A percentile compares a stretch with the other conserved stretches of the same genome.
phyloP scores from a whole-genome alignment of 2,113 vertebrate genomes.

The Pteruthius melanotis region DNA sequence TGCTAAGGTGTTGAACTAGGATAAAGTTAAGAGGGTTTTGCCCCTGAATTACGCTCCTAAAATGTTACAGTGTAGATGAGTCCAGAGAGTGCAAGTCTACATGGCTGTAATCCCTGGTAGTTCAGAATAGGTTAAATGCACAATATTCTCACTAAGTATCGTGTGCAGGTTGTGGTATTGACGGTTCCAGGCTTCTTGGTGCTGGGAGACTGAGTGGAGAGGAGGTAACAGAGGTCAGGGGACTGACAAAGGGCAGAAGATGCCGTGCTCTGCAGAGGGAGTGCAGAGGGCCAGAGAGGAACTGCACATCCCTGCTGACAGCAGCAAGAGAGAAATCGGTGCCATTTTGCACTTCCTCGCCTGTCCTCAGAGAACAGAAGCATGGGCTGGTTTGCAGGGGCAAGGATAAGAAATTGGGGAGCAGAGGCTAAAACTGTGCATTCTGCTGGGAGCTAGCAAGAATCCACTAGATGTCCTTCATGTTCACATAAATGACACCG shows the following conservation, averaged over 20 bases:
- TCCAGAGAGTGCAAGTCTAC: not conserved
- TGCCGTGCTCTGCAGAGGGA: not conserved
- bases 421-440: not conserved
- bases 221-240: not conserved
- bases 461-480: constrained; percentile 68
- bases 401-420: not conserved
- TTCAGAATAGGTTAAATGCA: not conserved
- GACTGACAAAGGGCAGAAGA: not conserved
- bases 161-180: not conserved
- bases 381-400: not conserved
- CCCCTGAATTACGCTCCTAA: not conserved
- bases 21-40: not conserved
- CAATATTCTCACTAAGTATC: not conserved
- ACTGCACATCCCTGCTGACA: not conserved
- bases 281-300: not conserved
- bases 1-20: not conserved
- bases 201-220: not conserved
- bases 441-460: constrained; percentile 39
- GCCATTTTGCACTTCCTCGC: not conserved
- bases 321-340: not conserved
- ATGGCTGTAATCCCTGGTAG: not conserved
- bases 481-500: constrained; percentile 49
- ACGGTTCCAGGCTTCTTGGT: not conserved
- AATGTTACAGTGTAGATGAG: not conserved
- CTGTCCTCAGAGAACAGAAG: not conserved